Percentiles rank a stretch among this genome's conserved stretches.
Evolutionary conservation across 2,888 invertebrate species (phyloP).

Genomic region (Eilema caniola): DNA sequence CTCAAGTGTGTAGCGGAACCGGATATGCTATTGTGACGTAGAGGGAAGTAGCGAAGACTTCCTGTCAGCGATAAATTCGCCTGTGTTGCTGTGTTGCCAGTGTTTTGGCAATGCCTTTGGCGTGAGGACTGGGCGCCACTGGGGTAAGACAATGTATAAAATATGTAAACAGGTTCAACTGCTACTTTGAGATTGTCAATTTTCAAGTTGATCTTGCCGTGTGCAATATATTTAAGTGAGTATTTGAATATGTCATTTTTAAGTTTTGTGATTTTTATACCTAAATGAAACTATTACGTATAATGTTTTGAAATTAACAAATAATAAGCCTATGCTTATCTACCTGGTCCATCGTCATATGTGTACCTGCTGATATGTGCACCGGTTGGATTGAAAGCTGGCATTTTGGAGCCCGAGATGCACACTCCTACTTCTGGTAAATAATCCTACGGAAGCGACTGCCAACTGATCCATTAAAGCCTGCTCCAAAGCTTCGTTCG

Average conservation of each 20-base stretch:
- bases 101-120: slow-evolving; percentile 70
- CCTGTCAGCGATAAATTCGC: slow-evolving; percentile 75
- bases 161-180: slow-evolving; percentile 17
- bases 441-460: too few relatives aligned
- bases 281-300: too few relatives aligned
- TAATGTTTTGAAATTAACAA: too few relatives aligned
- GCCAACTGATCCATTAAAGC: too few relatives aligned
- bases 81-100: slow-evolving; percentile 61
- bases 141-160: slow-evolving; percentile 30
- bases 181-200: neutral
- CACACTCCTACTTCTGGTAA: too few relatives aligned
- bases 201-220: neutral
- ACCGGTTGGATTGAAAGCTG: too few relatives aligned
- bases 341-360: too few relatives aligned
- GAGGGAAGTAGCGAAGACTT: slow-evolving; percentile 83
- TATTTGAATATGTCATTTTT: neutral
- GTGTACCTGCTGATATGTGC: too few relatives aligned
- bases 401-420: too few relatives aligned
- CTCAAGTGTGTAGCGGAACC: slow-evolving; percentile 78
- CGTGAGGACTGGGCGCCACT: slow-evolving; percentile 39
- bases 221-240: neutral
- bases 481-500: too few relatives aligned
- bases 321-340: too few relatives aligned
- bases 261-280: too few relatives aligned
- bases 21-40: slow-evolving; percentile 81